Conservation (phyloP, 2,888 invertebrate species). For the Hofmannophila pseudospretella region DNA sequence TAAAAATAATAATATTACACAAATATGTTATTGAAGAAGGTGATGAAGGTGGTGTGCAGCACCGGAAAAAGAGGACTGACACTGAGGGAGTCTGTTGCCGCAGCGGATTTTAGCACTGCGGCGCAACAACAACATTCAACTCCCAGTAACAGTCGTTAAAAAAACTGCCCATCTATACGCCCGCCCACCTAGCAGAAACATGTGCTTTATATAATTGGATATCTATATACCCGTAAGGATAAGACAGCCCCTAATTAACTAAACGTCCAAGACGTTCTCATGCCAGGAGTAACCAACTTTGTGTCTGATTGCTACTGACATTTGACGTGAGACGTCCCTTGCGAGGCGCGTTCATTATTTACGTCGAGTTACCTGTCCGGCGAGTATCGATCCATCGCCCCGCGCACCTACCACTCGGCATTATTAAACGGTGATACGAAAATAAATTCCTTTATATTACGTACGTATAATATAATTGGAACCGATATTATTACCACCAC, state of each 20-base stretch:
- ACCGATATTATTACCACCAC: no score
- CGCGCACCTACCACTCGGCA: constrained; percentile 16
- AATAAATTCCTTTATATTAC: constrained; percentile 24
- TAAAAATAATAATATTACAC: no score
- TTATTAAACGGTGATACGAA: constrained; percentile 19
- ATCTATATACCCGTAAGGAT: not conserved
- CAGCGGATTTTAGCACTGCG: no score
- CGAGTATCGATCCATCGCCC: constrained; percentile 24
- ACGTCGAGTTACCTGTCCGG: constrained; percentile 42
- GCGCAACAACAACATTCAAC: no score
- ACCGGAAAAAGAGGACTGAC: no score
- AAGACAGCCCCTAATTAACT: not conserved
- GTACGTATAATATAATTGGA: constrained; percentile 13
- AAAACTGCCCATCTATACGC: no score
- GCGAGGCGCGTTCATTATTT: constrained; percentile 58
- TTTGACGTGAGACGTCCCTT: constrained; percentile 40
- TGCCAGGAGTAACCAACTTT: not conserved
- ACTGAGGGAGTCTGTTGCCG: no score
- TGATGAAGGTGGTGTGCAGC: no score
- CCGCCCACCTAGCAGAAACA: no score
- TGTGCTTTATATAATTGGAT: no score
- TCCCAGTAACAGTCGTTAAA: no score
- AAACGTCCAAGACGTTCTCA: not conserved
- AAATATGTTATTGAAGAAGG: no score
- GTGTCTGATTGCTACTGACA: constrained; percentile 44